Conservation (phyloP, 2,888 invertebrate species). For the Drosophila ezoana region DNA sequence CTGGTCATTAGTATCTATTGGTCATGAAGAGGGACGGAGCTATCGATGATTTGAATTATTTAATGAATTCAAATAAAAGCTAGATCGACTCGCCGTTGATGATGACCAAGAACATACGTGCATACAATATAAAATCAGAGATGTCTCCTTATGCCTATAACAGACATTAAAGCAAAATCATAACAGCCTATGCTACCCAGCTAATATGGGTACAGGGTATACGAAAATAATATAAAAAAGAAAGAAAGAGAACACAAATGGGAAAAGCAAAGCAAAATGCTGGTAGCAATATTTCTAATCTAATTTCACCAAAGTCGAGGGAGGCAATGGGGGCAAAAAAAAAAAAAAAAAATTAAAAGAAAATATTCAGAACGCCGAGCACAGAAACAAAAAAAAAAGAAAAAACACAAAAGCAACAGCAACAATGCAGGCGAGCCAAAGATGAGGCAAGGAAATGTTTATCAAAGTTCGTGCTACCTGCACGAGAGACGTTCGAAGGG, state of each 20-base stretch:
- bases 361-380: conserved; percentile 57
- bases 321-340: conserved; percentile 39
- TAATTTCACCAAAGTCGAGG: conserved; percentile 73
- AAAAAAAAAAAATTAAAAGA: conserved; percentile 72
- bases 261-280: conserved; percentile 69
- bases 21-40: too few relatives aligned
- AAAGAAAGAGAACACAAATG: conserved; percentile 45
- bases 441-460: conserved; percentile 64
- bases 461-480: conserved; percentile 67
- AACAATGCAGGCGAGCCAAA: conserved; percentile 67
- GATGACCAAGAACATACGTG: too few relatives aligned
- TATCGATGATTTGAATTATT: too few relatives aligned
- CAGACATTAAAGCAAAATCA: too few relatives aligned
- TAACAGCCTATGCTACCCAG: not conserved
- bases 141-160: too few relatives aligned
- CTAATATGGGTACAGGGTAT: conserved; percentile 5
- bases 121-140: too few relatives aligned
- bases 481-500: conserved; percentile 13
- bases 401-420: conserved; percentile 41
- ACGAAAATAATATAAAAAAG: conserved; percentile 21
- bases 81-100: too few relatives aligned
- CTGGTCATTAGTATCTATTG: too few relatives aligned
- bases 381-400: conserved; percentile 31
- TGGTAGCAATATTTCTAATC: conserved; percentile 82
- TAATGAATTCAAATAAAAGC: too few relatives aligned